These are phyloP conservation scores for Poeciliopsis turneri DNA, from an alignment of 2,797 vertebrate genomes.

Conservation along the genomic window DNA sequence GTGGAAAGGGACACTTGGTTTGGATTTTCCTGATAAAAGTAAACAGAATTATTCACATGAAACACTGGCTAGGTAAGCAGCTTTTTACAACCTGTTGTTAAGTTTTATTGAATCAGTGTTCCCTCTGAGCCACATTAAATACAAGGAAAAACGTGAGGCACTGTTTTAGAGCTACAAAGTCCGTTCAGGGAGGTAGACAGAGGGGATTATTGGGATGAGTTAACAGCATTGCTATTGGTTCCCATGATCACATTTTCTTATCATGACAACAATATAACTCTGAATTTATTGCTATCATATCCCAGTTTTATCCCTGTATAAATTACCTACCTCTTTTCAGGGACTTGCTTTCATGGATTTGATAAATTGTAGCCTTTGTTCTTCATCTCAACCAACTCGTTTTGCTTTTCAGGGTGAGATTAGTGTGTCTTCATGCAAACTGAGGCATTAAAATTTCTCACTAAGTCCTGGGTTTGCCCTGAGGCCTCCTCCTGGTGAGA, in stretches of 20 bases:
- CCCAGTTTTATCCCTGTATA: neutral
- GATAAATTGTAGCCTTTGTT: neutral
- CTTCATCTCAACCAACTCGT: neutral
- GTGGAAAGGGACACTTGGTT: neutral
- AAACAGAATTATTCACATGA: neutral
- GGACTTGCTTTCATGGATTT: neutral
- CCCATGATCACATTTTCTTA: constrained; percentile 1
- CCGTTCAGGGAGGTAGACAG: neutral
- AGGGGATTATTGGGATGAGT: neutral
- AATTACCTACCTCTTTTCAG: constrained; percentile 6
- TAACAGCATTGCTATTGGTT: neutral
- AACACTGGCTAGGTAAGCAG: neutral
- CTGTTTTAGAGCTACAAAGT: neutral
- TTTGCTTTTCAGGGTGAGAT: neutral
- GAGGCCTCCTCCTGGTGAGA: neutral
- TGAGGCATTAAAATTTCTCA: neutral
- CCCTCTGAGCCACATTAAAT: neutral
- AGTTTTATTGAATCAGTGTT: constrained; percentile 2
- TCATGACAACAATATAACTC: neutral
- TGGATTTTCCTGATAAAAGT: neutral
- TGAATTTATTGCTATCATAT: neutral
- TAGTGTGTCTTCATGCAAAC: neutral
- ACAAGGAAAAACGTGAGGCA: neutral
- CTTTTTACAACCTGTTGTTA: neutral
- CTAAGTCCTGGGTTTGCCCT: constrained; percentile 1